Base-by-base conservation (phyloP, 2,113 vertebrate genomes). In the Microcebus tavaratra region DNA sequence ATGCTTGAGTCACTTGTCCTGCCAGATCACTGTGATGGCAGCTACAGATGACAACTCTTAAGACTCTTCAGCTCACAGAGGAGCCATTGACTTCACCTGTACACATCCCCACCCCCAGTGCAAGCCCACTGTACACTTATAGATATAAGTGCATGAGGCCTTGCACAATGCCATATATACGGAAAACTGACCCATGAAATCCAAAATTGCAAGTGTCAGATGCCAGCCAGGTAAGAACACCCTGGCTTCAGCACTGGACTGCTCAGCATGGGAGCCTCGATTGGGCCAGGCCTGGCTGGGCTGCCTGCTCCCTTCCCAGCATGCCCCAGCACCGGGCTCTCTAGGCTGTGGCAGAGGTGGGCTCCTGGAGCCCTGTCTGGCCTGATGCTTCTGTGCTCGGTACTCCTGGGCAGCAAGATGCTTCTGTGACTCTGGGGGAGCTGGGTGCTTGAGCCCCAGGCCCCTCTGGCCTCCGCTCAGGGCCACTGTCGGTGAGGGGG, bases 121-220 rank as follows among this genome's bases (percentile, higher is more conserved):
- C 94, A 87, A 97, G 96, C 55, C 90, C 68, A 65, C 55, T 12
- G 90, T 70, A 96, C 95, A 93, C 94, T 93, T 97, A 91, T 2
- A 90, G 87, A 96, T 83, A 90, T 93, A 97, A 98, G 97, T 57
- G 97, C 72, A 92, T 2, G 59, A 96, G 98, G 97, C 88, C 96
- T 97, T 97, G 98, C 98, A 98, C 96, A 8, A 88, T 95, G 81
- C 97, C 80, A 18, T 87, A 97, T 86, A 91, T 97, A 95, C 6
- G 70, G 50, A 98, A n/a, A 87, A 94, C 96, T 95, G 94, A 96
- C 98, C 97, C 98, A 97, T 59, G 81, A 96, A 98, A 98, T 67
- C 73, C 97, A 98, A 97, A 95, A 76, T 95, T 97, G 96, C 94
- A 95, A 97, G 94, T 95, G 89, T 98, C 92, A 42, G 89, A 78